Evolutionary conservation across 2,888 invertebrate species (phyloP).

Genomic region (Tiliacea citrago): DNA sequence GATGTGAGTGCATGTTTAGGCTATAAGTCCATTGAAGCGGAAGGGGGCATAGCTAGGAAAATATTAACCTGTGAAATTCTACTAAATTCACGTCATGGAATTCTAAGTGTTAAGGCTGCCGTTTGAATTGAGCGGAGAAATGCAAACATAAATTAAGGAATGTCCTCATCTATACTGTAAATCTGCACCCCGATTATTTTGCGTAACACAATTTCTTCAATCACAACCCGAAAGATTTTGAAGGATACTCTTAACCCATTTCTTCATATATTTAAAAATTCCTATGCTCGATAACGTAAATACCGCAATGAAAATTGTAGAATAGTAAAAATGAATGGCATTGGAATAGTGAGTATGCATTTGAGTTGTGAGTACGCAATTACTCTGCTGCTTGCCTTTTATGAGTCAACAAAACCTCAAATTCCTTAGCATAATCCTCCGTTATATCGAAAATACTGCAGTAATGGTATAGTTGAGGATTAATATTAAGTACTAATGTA

Average conservation of each 20-base stretch:
- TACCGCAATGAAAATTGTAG: background rate
- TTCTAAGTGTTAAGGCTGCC: too few relatives aligned
- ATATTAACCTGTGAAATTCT: background rate
- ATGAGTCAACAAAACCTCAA: too few relatives aligned
- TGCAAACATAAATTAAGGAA: too few relatives aligned
- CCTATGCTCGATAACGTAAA: background rate
- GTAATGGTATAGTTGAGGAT: too few relatives aligned
- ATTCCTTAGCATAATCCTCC: too few relatives aligned
- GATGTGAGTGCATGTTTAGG: too few relatives aligned
- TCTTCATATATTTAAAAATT: background rate
- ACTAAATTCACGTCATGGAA: background rate
- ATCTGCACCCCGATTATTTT: too few relatives aligned
- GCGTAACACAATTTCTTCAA: too few relatives aligned
- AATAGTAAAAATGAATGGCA: background rate
- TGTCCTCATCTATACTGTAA: background rate
- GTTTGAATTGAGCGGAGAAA: too few relatives aligned
- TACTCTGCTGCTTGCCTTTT: background rate
- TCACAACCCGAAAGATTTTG: too few relatives aligned
- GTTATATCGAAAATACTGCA: too few relatives aligned
- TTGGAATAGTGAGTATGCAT: background rate
- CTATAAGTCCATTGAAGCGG: background rate
- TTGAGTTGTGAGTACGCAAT: background rate
- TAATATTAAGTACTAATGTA: too few relatives aligned
- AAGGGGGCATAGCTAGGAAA: background rate
- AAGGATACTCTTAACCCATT: background rate